Evolutionary conservation across 2,113 vertebrate genomes (phyloP).

Genomic region (Hemichromis elongatus): DNA sequence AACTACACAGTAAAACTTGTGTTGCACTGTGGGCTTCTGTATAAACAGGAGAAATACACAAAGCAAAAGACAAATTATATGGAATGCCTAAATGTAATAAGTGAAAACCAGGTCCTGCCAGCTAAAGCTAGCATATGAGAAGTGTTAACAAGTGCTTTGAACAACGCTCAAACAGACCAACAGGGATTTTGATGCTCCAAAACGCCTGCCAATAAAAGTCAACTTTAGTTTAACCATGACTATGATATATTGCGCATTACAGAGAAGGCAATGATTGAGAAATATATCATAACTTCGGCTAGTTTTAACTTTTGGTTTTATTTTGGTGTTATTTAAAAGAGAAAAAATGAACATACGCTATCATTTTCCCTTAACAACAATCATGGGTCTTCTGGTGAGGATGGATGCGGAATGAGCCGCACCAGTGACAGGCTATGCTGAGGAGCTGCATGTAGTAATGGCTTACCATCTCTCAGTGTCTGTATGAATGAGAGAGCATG

Average conservation of each 20-base stretch:
- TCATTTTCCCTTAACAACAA: constrained; percentile 22
- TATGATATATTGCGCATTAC: constrained; percentile 6
- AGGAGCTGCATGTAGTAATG: constrained; percentile 46
- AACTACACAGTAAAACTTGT: neutral
- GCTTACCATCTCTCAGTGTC: constrained; percentile 50
- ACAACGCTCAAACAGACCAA: neutral
- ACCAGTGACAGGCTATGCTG: constrained; percentile 26
- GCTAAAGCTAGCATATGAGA: neutral
- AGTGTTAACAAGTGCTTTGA: neutral
- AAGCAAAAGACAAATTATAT: neutral
- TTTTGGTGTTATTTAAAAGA: neutral
- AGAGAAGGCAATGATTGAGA: neutral
- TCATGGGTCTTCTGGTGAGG: constrained; percentile 13
- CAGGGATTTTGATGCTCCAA: neutral
- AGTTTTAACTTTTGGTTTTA: neutral
- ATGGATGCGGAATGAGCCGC: constrained; percentile 28
- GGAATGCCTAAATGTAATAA: neutral
- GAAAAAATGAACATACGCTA: constrained; percentile 23
- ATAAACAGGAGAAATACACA: neutral
- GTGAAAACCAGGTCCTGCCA: neutral
- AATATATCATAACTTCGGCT: neutral
- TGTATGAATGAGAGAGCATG: constrained; percentile 35
- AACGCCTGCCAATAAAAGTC: constrained; percentile 28
- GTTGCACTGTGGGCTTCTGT: neutral
- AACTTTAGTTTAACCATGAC: constrained; percentile 16